Evolutionary conservation across 2,888 invertebrate genomes (phyloP), one percentile per base, ranked within the genome.

Genomic region (Athalia cordata): DNA sequence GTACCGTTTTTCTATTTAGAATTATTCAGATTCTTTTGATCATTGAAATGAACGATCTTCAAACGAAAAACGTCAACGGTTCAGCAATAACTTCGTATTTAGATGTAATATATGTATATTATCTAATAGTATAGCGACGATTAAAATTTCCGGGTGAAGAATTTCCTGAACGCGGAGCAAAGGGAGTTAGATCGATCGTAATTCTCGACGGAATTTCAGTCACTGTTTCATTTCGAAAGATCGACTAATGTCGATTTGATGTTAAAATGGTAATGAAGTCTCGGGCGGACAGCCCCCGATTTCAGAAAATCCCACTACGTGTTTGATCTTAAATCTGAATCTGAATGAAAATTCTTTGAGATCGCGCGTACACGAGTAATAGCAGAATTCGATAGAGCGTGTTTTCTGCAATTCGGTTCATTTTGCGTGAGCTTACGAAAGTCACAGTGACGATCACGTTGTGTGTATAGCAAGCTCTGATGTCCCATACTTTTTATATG

Each of bases 231-330:
- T 62, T 66, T 62, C 9, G n/a, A 13, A 52, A 29, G 50, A 11
- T 52, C 50, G 70, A 77, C 62, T 77, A 59, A 70, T 77, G 70
- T 13, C 61, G 47, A 70, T 62, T 77, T 77, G 62, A 59, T n/a
- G 49, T 70, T 77, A 29, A 59, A 77, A 77, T 50, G 61, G 61
- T 29, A 29, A 29, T 29, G 29, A 1, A 29, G 29, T 29, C 29
- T 29, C 29, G 29, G 29, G 29, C 29, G 29, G 29, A 29, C 29
- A 29, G 29, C 29, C 29, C 29, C 29, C 29, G 29, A 29, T 9
- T 66, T 5, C 4, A 77, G 43, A 49, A 62, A 45, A 29, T 61
- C 6, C 43, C 61, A n/a, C 29, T 8, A 61, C 43, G 70, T 29
- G 70, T 62, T 45, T 29, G n/a, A 45, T 68, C 29, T 68, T 11